Evolutionary conservation across 2,888 invertebrate genomes (phyloP).

Genomic region (Phasia obesa): DNA sequence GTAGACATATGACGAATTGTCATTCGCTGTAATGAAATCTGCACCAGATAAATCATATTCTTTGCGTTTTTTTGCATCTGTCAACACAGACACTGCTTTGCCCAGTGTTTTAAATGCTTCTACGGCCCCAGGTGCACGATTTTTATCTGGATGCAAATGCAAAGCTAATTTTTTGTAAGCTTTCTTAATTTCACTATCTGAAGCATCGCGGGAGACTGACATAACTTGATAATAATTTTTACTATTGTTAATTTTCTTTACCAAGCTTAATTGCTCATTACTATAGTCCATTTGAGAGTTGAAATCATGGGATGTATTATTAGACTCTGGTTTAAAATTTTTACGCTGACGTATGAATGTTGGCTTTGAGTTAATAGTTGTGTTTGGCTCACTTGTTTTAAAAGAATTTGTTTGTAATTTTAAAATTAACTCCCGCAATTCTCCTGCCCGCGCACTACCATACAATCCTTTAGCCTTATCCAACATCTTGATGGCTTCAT

Average conservation of each 20-base stretch:
- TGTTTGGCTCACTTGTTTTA: constrained; percentile 11
- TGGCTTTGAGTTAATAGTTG: neutral
- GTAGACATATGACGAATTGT: constrained; percentile 37
- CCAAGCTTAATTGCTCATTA: constrained; percentile 89
- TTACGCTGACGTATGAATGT: constrained; percentile 50
- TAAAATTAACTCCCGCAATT: constrained; percentile 79
- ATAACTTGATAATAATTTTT: constrained; percentile 92
- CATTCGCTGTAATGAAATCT: constrained; percentile 73
- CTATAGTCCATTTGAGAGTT: constrained; percentile 85
- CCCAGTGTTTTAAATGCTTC: constrained; percentile 93
- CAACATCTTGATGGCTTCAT: constrained; percentile 86
- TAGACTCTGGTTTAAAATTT: constrained; percentile 55
- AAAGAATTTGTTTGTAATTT: constrained; percentile 71
- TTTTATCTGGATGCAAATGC: constrained; percentile 93
- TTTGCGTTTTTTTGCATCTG: constrained; percentile 88
- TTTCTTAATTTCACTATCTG: constrained; percentile 87
- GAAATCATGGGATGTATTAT: constrained; percentile 36
- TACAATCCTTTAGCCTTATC: constrained; percentile 86
- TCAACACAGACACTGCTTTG: constrained; percentile 90
- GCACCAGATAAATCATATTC: constrained; percentile 89
- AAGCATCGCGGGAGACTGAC: constrained; percentile 86
- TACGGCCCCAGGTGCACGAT: constrained; percentile 90
- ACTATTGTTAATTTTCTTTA: constrained; percentile 84
- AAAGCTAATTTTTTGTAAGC: constrained; percentile 89
- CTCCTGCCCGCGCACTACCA: constrained; percentile 86